A percentile compares a stretch with the other conserved stretches of the same genome.
phyloP scores from a whole-genome alignment of 2,113 vertebrate genomes.

The Psettodes erumei region DNA sequence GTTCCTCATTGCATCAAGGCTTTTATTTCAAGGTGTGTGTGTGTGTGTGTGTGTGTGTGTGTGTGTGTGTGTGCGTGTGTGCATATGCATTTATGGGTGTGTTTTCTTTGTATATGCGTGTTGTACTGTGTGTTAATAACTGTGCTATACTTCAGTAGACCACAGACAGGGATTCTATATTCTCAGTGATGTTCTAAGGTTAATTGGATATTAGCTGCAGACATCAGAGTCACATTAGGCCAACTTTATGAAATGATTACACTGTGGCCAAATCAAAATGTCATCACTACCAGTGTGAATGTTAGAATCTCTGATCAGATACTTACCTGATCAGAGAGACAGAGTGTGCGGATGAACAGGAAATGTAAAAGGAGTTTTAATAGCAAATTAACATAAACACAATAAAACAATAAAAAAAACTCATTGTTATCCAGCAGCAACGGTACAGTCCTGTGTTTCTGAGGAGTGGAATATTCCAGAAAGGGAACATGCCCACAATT shows the following conservation, averaged over 20 bases:
- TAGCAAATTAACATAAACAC: not conserved
- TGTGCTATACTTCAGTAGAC: slow-evolving; percentile 32
- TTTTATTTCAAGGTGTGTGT: slow-evolving; percentile 20
- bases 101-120: slow-evolving; percentile 7
- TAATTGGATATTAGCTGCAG: slow-evolving; percentile 62
- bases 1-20: slow-evolving; percentile 25
- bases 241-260: slow-evolving; percentile 44
- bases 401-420: not conserved
- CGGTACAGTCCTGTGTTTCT: not conserved
- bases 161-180: slow-evolving; percentile 34
- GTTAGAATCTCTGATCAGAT: slow-evolving; percentile 33
- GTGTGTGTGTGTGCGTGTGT: slow-evolving; percentile 12
- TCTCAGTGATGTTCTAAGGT: slow-evolving; percentile 42
- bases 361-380: slow-evolving; percentile 1
- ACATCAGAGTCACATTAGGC: slow-evolving; percentile 44
- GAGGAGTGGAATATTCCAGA: not conserved
- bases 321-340: slow-evolving; percentile 27
- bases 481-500: not conserved
- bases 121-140: not conserved
- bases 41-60: not conserved
- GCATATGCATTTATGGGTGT: slow-evolving; percentile 3
- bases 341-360: not conserved
- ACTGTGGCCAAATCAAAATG: slow-evolving; percentile 36
- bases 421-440: not conserved
- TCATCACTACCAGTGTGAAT: slow-evolving; percentile 37